Conservation (phyloP, 2,797 vertebrate species). For the Tokudaia tokunoshimensis region DNA sequence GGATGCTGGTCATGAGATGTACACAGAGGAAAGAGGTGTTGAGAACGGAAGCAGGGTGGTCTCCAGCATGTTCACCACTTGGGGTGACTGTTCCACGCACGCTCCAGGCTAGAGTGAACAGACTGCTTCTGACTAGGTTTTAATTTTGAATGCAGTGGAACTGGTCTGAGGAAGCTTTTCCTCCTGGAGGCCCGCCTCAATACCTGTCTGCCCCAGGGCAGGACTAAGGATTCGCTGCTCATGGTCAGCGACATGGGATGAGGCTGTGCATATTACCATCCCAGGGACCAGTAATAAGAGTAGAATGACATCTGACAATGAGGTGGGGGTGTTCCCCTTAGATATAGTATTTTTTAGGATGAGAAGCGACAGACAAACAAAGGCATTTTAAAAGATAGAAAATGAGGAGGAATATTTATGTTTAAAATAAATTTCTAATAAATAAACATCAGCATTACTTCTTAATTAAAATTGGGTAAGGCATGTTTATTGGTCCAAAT, state of each 20-base stretch:
- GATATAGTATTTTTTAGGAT: not conserved
- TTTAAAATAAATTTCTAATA: constrained; percentile 68
- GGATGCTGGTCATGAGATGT: not conserved
- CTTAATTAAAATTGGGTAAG: constrained; percentile 67
- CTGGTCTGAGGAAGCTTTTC: not conserved
- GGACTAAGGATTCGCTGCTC: not conserved
- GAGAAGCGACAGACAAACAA: constrained; percentile 15
- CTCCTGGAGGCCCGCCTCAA: not conserved
- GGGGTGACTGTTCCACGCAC: not conserved
- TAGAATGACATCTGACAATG: not conserved
- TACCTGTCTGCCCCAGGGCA: constrained; percentile 2
- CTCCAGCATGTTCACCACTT: not conserved
- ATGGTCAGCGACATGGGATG: not conserved
- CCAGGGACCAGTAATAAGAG: not conserved
- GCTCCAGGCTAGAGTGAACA: constrained; percentile 30
- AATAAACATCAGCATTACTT: constrained; percentile 69
- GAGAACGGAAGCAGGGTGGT: not conserved
- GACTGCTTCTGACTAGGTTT: constrained; percentile 58
- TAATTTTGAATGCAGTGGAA: constrained; percentile 71
- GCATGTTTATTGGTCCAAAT: constrained; percentile 4
- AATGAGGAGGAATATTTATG: not conserved
- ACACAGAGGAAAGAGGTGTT: not conserved
- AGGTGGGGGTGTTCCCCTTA: not conserved
- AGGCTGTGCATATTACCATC: not conserved
- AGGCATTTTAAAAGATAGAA: not conserved